Base-by-base conservation (phyloP, 2,888 invertebrate species). In the Nemotelus pantherinus region DNA sequence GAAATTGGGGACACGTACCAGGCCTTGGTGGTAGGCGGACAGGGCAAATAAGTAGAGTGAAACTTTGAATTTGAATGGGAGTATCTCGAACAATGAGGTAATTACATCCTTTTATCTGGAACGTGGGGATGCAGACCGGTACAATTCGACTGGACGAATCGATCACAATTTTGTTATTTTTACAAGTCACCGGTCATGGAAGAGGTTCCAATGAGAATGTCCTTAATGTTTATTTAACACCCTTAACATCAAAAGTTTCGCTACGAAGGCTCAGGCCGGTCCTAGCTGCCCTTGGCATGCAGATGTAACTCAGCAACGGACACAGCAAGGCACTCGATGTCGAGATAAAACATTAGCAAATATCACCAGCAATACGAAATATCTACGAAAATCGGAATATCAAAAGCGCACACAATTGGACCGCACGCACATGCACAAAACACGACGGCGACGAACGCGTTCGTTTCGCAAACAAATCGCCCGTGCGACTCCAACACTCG, bases 341-440 rank as follows among this genome's bases (percentile, higher is more conserved):
- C 74, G 74, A 60, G 74, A 74, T 60, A 58, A 60, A 72, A 72
- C 74, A 74, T 74, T 74, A 63, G 74, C 74, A 74, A 74, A 25
- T 25, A 25, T 25, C 25, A 25, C 25, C 48, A 60, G 60, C 63
- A 39, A 48, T 60, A 48, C 60, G 45, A 57, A 53, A 64, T 64
- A 63, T 75, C 63, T 4, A 64, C 47, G 25, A 25, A 25, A 25
- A 25, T 25, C 25, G 25, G 25, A 64, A 63, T 60, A 25, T 74
- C 44, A 75, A 60, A 48, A 75, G 63, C 75, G 48, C 64, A 65
- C 65, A 74, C 74, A 74, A 60, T 74, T 60, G 48, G 60, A 50
- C 48, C 60, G 74, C 74, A 74, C 74, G 74, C 74, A 74, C 63
- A 74, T 74, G 60, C 60, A 74, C 74, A 74, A 43, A 39, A 45